Percentiles rank a stretch among this genome's conserved stretches.
phyloP scores from a whole-genome alignment of 1,140 invertebrate species.

The Mercenaria mercenaria region DNA sequence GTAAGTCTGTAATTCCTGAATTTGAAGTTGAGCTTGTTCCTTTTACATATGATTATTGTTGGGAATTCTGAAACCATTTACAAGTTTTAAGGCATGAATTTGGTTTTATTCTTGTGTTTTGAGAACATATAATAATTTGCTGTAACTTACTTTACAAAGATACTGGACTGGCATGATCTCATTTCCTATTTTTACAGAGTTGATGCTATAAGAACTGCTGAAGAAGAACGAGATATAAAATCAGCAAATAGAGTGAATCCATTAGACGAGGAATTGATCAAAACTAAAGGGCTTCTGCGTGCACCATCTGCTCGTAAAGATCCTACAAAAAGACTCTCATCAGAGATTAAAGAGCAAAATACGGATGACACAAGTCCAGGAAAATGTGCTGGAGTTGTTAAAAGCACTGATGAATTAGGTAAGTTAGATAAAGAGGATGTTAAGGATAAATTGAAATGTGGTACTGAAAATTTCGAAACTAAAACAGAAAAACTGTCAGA shows the following conservation, averaged over 20 bases:
- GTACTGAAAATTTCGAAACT: background rate
- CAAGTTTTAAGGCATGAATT: too few species aligned
- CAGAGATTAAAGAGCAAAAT: constrained; percentile 52
- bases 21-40: too few species aligned
- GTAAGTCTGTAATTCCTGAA: too few species aligned
- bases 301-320: constrained; percentile 76
- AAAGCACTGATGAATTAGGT: background rate
- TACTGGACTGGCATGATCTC: too few species aligned
- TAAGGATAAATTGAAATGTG: background rate
- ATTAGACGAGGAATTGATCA: constrained; percentile 81
- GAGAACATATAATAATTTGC: too few species aligned
- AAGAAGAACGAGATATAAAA: constrained; percentile 78
- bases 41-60: too few species aligned
- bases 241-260: constrained; percentile 80
- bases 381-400: background rate
- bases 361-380: background rate
- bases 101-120: too few species aligned
- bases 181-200: constrained; percentile 71
- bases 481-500: background rate
- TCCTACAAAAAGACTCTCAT: constrained; percentile 55
- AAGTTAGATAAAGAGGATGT: background rate
- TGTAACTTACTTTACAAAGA: too few species aligned
- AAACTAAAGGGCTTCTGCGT: constrained; percentile 81
- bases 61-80: too few species aligned
- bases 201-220: constrained; percentile 80